These are phyloP conservation scores for Drosophila mulleri DNA, from an alignment of 2,888 invertebrate species.

Conservation along the genomic window DNA sequence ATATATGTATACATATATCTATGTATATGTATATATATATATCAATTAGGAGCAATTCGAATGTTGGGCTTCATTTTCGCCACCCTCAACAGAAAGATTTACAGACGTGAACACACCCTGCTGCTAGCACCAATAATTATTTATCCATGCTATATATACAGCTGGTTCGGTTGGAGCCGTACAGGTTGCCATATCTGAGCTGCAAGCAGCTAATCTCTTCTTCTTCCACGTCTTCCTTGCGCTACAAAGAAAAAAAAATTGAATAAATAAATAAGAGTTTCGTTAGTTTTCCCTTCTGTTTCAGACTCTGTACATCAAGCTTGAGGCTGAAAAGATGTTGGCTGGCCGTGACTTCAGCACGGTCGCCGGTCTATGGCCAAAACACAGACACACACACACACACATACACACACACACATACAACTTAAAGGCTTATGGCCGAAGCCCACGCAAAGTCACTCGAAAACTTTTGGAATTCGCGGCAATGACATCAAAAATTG, in stretches of 20 bases:
- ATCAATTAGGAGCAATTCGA: constrained; percentile 29
- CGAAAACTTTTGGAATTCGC: constrained; percentile 49
- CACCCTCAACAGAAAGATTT: constrained; percentile 8
- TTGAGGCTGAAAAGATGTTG: constrained; percentile 11
- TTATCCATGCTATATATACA: neutral
- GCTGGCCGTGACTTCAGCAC: neutral
- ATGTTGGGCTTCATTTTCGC: neutral
- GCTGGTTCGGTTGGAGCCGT: neutral
- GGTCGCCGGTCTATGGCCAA: constrained; percentile 4
- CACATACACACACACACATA: neutral
- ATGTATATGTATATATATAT: neutral
- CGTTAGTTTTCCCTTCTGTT: neutral
- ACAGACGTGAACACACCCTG: constrained; percentile 18
- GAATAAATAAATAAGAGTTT: constrained; percentile 9
- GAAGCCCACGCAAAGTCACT: constrained; percentile 47
- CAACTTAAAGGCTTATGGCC: constrained; percentile 40
- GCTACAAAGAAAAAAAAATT: neutral
- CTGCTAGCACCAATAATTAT: constrained; percentile 1
- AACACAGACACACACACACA: neutral
- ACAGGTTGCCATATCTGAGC: neutral
- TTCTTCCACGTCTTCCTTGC: neutral
- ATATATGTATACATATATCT: neutral
- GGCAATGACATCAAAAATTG: constrained; percentile 68
- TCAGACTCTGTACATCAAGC: neutral
- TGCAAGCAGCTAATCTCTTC: constrained; percentile 7